These are phyloP conservation scores for Macrotus californicus DNA, from an alignment of 2,113 vertebrate genomes.

Conservation along the genomic window DNA sequence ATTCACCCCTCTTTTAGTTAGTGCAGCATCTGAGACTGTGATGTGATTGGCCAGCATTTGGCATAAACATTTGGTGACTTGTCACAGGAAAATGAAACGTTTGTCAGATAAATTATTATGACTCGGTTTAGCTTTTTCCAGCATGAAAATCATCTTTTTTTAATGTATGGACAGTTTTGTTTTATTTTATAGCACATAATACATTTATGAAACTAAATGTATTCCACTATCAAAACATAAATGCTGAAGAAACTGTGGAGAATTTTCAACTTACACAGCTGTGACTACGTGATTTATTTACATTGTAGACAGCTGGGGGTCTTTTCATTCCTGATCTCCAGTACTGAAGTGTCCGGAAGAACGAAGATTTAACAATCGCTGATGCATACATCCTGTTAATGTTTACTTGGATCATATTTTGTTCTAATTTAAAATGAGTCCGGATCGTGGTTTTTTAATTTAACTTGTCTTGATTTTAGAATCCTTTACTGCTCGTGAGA, in stretches of 20 bases:
- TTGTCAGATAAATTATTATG: neutral
- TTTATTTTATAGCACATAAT: neutral
- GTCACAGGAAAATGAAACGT: slow-evolving; percentile 13
- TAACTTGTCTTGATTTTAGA: slow-evolving; percentile 24
- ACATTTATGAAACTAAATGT: neutral
- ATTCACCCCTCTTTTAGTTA: neutral
- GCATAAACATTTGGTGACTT: neutral
- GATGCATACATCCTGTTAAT: neutral
- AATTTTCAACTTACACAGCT: neutral
- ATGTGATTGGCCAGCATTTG: neutral
- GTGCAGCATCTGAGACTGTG: neutral
- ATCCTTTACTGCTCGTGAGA: neutral
- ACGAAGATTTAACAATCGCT: neutral
- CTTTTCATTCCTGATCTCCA: neutral
- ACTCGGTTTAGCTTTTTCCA: neutral
- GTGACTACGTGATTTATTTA: slow-evolving; percentile 1
- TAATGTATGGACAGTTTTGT: neutral
- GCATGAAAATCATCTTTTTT: slow-evolving; percentile 35
- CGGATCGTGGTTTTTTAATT: neutral
- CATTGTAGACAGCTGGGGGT: neutral
- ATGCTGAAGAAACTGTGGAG: neutral
- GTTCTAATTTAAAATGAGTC: slow-evolving; percentile 34
- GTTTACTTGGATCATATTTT: slow-evolving; percentile 1
- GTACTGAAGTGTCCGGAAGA: neutral
- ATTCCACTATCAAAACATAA: neutral